A percentile compares a stretch with the other conserved stretches of the same genome.
Evolutionary conservation across 2,888 invertebrate species (phyloP).

Genomic region (Lepeophtheirus nordmannii): DNA sequence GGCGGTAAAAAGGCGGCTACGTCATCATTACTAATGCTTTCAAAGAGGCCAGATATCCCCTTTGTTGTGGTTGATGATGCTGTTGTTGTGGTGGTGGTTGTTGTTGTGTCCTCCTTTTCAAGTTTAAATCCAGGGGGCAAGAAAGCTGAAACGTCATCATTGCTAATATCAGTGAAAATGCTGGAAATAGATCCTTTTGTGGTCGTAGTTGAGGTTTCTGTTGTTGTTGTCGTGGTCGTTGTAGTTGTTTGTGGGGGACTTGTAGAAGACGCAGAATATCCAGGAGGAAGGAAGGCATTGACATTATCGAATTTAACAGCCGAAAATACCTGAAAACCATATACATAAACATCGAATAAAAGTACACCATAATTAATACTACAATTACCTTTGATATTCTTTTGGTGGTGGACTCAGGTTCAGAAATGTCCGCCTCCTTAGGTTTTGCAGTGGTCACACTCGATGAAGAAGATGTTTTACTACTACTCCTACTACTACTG

Average conservation of each 20-base stretch:
- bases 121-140: conserved; percentile 49
- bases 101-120: conserved; percentile 46
- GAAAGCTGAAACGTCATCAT: conserved; percentile 39
- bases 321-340: conserved; percentile 12
- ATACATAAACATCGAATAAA: background rate
- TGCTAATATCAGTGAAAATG: conserved; percentile 41
- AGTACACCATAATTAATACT: no score
- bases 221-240: conserved; percentile 32
- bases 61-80: conserved; percentile 7
- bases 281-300: conserved; percentile 47
- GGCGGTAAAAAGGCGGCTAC: conserved; percentile 12
- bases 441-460: background rate
- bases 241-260: conserved; percentile 30
- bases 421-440: background rate
- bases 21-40: conserved; percentile 4
- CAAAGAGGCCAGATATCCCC: background rate
- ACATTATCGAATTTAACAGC: conserved; percentile 39
- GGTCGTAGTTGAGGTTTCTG: conserved; percentile 53
- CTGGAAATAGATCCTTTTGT: conserved; percentile 50
- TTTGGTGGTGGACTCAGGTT: background rate
- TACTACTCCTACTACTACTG: background rate
- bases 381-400: conserved; percentile 4
- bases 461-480: background rate
- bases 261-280: conserved; percentile 29
- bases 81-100: conserved; percentile 11